phyloP scores from a whole-genome alignment of 2,113 vertebrate genomes.

The Sus scrofa region DNA sequence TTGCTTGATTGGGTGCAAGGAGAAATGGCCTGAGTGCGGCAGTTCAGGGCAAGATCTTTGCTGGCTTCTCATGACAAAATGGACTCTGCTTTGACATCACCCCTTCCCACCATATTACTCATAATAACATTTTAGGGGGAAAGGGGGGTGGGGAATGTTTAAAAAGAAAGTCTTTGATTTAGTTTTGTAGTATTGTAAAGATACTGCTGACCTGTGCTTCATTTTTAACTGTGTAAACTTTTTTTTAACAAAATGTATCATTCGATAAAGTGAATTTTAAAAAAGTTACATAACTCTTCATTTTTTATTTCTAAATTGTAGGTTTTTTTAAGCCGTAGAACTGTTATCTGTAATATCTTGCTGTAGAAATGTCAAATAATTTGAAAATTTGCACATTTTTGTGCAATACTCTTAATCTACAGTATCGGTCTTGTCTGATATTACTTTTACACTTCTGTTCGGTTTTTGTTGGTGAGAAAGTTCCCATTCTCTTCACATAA shows the following conservation, averaged over 20 bases:
- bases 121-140: slow-evolving; percentile 92
- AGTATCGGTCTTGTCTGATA: slow-evolving; percentile 88
- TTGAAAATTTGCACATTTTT: slow-evolving; percentile 91
- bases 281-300: slow-evolving; percentile 91
- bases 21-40: slow-evolving; percentile 86
- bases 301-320: slow-evolving; percentile 89
- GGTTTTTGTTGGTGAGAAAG: slow-evolving; percentile 86
- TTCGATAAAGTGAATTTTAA: slow-evolving; percentile 92
- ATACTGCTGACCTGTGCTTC: slow-evolving; percentile 98
- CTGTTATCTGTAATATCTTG: slow-evolving; percentile 93
- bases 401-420: slow-evolving; percentile 90
- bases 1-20: slow-evolving; percentile 88
- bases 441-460: slow-evolving; percentile 85
- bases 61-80: slow-evolving; percentile 88
- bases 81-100: slow-evolving; percentile 86
- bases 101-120: slow-evolving; percentile 91
- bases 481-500: slow-evolving; percentile 88
- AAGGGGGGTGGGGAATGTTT: slow-evolving; percentile 90
- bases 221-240: slow-evolving; percentile 98
- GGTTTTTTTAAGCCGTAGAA: slow-evolving; percentile 95
- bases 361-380: slow-evolving; percentile 91
- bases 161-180: slow-evolving; percentile 95
- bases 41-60: slow-evolving; percentile 87
- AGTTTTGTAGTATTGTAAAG: slow-evolving; percentile 99
- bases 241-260: slow-evolving; percentile 95